Percentiles rank a stretch among this genome's conserved stretches.
phyloP scores from a whole-genome alignment of 2,888 invertebrate species.

The Dendrolimus pini region DNA sequence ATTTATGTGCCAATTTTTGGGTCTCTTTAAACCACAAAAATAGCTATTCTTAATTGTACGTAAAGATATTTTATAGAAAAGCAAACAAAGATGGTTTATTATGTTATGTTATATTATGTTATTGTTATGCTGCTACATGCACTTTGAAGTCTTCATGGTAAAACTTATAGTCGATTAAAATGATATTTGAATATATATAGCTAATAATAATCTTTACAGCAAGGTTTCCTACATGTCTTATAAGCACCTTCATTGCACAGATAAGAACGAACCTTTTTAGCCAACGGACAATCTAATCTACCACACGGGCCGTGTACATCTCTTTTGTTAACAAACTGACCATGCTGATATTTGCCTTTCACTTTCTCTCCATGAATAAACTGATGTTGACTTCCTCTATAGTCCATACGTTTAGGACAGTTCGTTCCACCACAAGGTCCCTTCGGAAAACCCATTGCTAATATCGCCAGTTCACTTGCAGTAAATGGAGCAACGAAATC shows the following conservation, averaged over 20 bases:
- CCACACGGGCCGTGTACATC: constrained; percentile 69
- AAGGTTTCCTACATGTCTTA: constrained; percentile 62
- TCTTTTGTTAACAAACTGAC: constrained; percentile 62
- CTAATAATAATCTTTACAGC: constrained; percentile 55
- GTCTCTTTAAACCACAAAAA: no score
- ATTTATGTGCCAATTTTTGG: no score
- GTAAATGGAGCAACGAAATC: constrained; percentile 62
- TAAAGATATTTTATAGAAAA: no score
- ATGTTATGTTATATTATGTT: no score
- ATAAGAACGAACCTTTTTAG: constrained; percentile 54
- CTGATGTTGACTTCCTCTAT: constrained; percentile 61
- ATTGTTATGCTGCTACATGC: no score
- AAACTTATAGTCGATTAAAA: no score
- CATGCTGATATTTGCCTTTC: constrained; percentile 61
- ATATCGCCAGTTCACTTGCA: constrained; percentile 51
- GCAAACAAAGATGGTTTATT: no score
- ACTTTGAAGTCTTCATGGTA: no score
- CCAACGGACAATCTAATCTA: constrained; percentile 62
- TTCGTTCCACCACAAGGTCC: constrained; percentile 71
- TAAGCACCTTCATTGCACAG: constrained; percentile 58
- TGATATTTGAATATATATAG: constrained; percentile 1
- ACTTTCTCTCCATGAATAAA: constrained; percentile 56
- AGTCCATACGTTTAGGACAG: constrained; percentile 63
- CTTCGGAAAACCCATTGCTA: constrained; percentile 70
- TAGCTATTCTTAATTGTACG: no score